These are phyloP conservation scores for Platichthys stellatus DNA, from an alignment of 2,113 vertebrate species.

Conservation along the genomic window DNA sequence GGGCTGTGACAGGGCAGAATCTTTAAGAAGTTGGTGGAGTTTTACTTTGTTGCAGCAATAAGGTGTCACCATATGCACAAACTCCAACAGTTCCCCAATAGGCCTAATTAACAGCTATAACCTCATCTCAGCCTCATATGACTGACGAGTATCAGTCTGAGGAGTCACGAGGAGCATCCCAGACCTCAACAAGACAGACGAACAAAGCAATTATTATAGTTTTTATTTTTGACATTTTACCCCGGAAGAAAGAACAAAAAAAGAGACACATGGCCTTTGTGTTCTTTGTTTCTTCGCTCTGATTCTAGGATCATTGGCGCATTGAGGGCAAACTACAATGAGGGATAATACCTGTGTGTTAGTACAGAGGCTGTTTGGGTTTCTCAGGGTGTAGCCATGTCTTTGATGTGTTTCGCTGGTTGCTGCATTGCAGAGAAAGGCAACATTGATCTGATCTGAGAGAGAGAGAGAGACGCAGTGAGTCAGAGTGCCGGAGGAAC, in stretches of 20 bases:
- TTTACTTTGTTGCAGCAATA: slow-evolving; percentile 1
- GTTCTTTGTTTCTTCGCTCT: slow-evolving; percentile 45
- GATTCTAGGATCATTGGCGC: slow-evolving; percentile 54
- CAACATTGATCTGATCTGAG: slow-evolving; percentile 79
- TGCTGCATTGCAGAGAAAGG: slow-evolving; percentile 77
- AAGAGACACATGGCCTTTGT: slow-evolving; percentile 35
- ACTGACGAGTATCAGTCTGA: slow-evolving; percentile 43
- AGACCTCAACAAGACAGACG: background rate
- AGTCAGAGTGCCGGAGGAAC: slow-evolving; percentile 61
- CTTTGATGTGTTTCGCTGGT: slow-evolving; percentile 67
- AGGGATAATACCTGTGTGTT: slow-evolving; percentile 46
- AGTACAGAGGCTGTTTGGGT: slow-evolving; percentile 49
- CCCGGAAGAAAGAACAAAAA: slow-evolving; percentile 25
- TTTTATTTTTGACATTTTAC: slow-evolving; percentile 39
- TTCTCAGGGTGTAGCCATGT: slow-evolving; percentile 57
- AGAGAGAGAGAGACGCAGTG: slow-evolving; percentile 52
- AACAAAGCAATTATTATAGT: slow-evolving; percentile 35
- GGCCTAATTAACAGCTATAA: slow-evolving; percentile 53
- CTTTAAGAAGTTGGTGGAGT: slow-evolving; percentile 2
- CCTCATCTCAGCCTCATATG: slow-evolving; percentile 5
- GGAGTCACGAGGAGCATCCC: slow-evolving; percentile 14
- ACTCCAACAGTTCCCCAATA: slow-evolving; percentile 24
- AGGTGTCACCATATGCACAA: slow-evolving; percentile 19
- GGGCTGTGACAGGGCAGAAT: slow-evolving; percentile 1
- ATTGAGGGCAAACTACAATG: slow-evolving; percentile 55